Base-by-base conservation (phyloP, 2,888 invertebrate species). In the Limnephilus marmoratus region DNA sequence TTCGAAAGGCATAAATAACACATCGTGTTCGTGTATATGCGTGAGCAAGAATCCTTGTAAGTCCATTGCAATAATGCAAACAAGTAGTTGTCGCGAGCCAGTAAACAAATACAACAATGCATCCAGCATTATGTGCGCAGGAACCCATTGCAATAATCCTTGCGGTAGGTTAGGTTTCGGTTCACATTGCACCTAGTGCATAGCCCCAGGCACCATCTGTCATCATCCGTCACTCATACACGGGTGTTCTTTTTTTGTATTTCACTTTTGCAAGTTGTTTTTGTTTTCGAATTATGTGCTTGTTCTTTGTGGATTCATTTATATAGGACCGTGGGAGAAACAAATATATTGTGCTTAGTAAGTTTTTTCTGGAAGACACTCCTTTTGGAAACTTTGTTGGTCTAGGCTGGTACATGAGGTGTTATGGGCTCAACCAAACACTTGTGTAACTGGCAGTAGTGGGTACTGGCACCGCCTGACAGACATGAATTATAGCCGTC, bases 401-500 rank as follows among this genome's bases (percentile, higher is more conserved):
- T 86, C 88, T 45, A 45, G 11, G 29, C 45, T 15, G 49, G 85
- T 53, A 37, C 68, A 81, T 80, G 91, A 41, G 13, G 45, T 53
- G 41, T 86, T 86, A 45, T 31, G 90, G 24, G 41, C 45, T 49
- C 24, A 49, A 31, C 45, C 41, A 81, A 49, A 31, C 91, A 91
- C 91, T 85, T 90, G 93, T 92, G 93, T 92, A 92, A 91, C 91
- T 85, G 89, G n/a, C 45, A 45, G 45, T 11, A 45, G 45, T 45
- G 45, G 45, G 45, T 45, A 91, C 91, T 85, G 89, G n/a, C 13
- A 31, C 80, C 24, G 24, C 80, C 49, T 13, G 88, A 83, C 87
- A 90, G 83, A 34, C 68, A 83, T 92, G 93, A 93, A 91, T 92
- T 93, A 93, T 88, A 91, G 89, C 86, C 93, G 92, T 92, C 87